Conservation (phyloP, 2,797 vertebrate species). For the Heliangelus exortis region DNA sequence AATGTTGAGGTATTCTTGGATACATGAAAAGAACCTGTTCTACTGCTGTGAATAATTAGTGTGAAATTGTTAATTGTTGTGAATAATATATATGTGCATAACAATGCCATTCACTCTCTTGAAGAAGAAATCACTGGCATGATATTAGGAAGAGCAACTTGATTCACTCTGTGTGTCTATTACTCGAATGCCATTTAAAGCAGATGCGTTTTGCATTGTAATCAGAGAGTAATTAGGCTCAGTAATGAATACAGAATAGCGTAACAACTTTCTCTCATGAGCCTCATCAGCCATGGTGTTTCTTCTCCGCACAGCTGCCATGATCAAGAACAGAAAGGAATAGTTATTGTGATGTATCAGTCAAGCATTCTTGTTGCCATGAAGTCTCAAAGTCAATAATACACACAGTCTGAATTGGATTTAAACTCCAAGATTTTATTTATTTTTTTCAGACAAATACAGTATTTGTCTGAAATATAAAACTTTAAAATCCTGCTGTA, state of each 20-base stretch:
- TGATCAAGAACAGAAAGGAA: neutral
- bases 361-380: neutral
- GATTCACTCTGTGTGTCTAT: neutral
- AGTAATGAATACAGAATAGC: constrained; percentile 34
- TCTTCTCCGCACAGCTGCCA: constrained; percentile 24
- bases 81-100: neutral
- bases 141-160: constrained; percentile 16
- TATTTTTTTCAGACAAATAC: neutral
- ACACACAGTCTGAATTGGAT: neutral
- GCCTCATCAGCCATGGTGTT: constrained; percentile 28
- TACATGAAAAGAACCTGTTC: neutral
- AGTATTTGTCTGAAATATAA: neutral
- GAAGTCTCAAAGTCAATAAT: constrained; percentile 5
- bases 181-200: constrained; percentile 34
- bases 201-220: constrained; percentile 53
- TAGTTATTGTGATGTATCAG: constrained; percentile 1
- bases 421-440: neutral
- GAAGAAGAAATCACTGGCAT: constrained; percentile 32
- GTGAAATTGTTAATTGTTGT: neutral
- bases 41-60: neutral
- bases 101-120: neutral
- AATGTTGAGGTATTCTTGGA: neutral
- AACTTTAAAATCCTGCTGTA: neutral
- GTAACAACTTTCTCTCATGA: constrained; percentile 24
- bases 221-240: constrained; percentile 43